These are phyloP conservation scores for Triplophysa tibetana DNA, from an alignment of 2,113 vertebrate genomes.

Conservation along the genomic window DNA sequence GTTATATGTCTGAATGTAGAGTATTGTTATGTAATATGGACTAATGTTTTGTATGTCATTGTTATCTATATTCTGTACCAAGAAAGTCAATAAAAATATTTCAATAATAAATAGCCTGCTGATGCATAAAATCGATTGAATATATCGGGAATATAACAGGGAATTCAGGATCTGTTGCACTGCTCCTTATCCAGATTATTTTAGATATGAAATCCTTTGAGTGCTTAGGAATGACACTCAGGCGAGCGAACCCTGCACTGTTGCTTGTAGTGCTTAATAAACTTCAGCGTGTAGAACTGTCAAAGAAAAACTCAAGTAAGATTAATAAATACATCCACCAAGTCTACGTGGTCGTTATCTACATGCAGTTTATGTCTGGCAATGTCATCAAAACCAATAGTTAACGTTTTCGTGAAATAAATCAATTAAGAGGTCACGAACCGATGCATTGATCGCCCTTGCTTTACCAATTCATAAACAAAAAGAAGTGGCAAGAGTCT, in stretches of 20 bases:
- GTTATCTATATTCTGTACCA: too few species aligned
- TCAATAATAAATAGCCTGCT: too few species aligned
- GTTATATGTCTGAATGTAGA: too few species aligned
- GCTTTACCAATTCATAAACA: neutral
- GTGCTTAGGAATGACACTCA: constrained; percentile 38
- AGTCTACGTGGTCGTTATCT: neutral
- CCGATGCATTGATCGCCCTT: neutral
- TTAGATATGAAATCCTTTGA: neutral
- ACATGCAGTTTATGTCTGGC: neutral
- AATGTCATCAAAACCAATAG: constrained; percentile 19
- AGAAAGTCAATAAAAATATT: too few species aligned
- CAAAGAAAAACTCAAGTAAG: neutral
- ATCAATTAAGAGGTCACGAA: neutral
- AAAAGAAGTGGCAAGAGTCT: constrained; percentile 38
- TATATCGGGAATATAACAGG: too few species aligned
- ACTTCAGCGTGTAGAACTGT: neutral
- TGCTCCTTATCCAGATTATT: constrained; percentile 39
- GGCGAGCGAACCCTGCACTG: neutral
- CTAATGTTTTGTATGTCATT: too few species aligned
- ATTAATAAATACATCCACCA: neutral
- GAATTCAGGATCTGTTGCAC: constrained; percentile 1
- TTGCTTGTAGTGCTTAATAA: constrained; percentile 16
- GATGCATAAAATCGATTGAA: too few species aligned
- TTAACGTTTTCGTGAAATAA: neutral
- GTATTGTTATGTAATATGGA: too few species aligned